Base-by-base conservation (phyloP, 1,140 invertebrate genomes). In the Zeugodacus cucurbitae region DNA sequence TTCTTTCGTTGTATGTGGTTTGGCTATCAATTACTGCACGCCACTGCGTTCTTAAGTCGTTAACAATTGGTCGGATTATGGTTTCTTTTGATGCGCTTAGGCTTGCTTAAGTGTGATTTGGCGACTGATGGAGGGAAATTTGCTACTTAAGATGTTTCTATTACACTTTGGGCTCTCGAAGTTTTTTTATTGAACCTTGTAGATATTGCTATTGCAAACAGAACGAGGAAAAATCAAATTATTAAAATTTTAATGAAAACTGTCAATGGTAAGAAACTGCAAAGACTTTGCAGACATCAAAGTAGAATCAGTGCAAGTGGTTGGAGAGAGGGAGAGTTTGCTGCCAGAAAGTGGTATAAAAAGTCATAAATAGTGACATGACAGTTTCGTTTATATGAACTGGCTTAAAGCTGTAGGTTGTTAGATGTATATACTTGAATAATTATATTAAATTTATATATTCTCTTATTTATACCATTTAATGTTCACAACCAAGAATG, bases 1-100 rank as follows among this genome's bases (percentile, higher is more conserved):
- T 62, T 62, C 6, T 26, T 62, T n/a, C n/a, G 58, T 26, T 10
- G n/a, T 26, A 5, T n/a, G n/a, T 62, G n/a, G 14, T 82, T 22
- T 82, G 41, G 41, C 10, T 82, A 82, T 48, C 74, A 82, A 82
- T 82, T 82, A 82, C 41, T 29, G 26, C 26, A n/a, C 41, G 26
- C 34, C 74, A 82, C 20, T 20, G 74, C 74, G 14, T 37, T 74
- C 7, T 41, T 17, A 82, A 26, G n/a, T 48, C 37, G n/a, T 4
- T 26, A 48, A 48, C 74, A 82, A 82, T 82, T 82, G 74, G 41
- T 17, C 26, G 74, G 74, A 82, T 82, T 82, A 82, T 82, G 74
- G 74, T 82, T 82, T 44, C 44, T 22, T 82, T 82, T 82, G 74
- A 82, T 82, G 74, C 41, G 74, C 74, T 82, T 82, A 82, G 14